These are phyloP conservation scores for Microcebus ravelobensis DNA, from an alignment of 2,113 vertebrate genomes.

Conservation along the genomic window DNA sequence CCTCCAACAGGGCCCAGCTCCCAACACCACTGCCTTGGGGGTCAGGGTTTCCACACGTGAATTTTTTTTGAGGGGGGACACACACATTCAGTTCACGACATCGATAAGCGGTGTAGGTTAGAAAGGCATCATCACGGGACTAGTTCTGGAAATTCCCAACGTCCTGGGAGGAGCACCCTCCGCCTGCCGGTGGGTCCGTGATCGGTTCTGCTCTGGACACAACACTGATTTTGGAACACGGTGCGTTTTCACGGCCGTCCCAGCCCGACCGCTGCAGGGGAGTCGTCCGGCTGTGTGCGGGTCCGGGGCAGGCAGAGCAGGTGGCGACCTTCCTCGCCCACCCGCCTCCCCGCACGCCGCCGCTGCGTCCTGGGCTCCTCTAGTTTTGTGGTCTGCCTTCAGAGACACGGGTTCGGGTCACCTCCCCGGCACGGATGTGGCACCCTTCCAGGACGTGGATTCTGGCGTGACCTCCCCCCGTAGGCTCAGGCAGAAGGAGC, in stretches of 20 bases:
- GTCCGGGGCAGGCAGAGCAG: neutral
- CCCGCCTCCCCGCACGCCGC: rapidly evolving
- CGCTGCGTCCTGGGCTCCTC: neutral
- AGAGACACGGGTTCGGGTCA: neutral
- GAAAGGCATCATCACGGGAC: neutral
- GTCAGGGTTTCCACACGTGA: neutral
- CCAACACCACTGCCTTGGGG: neutral
- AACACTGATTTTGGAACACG: neutral
- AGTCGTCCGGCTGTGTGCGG: neutral
- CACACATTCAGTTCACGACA: neutral
- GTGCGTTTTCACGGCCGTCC: neutral
- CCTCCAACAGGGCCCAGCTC: neutral
- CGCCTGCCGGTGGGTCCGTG: neutral
- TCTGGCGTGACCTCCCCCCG: neutral
- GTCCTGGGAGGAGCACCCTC: neutral
- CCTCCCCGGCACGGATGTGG: neutral
- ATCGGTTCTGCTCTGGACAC: neutral
- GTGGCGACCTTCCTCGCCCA: neutral
- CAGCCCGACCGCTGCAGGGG: neutral
- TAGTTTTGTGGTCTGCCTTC: neutral
- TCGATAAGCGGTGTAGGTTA: neutral
- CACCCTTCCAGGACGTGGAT: neutral
- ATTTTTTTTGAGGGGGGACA: neutral
- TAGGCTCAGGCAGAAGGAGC: too few relatives aligned
- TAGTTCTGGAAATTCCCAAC: neutral